Conservation (phyloP, 2,888 invertebrate genomes). For the Napeogenes inachia region DNA sequence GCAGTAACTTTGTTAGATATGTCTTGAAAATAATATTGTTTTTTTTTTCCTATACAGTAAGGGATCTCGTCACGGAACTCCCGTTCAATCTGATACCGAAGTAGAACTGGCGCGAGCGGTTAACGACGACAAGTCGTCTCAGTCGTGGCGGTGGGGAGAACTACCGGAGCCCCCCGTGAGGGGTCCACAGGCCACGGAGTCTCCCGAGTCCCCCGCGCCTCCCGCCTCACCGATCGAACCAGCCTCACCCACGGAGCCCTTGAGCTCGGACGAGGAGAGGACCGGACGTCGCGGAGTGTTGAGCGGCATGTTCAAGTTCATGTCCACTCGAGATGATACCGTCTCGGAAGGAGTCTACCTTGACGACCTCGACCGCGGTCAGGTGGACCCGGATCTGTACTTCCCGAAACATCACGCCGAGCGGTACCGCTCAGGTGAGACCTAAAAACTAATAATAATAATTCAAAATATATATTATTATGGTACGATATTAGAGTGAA, state of each 20-base stretch:
- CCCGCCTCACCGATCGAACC: constrained; percentile 50
- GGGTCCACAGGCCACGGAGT: constrained; percentile 40
- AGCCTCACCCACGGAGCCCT: constrained; percentile 60
- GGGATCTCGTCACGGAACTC: constrained; percentile 86
- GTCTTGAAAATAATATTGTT: background rate
- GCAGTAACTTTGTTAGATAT: no score
- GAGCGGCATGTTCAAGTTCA: constrained; percentile 95
- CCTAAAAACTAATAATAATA: background rate
- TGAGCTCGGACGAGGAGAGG: constrained; percentile 74
- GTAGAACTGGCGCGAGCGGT: constrained; percentile 82
- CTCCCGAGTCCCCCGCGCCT: constrained; percentile 45
- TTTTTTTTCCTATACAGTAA: constrained; percentile 35
- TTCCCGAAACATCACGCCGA: constrained; percentile 86
- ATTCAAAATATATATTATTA: no score
- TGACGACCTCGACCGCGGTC: constrained; percentile 92
- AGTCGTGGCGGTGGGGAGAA: constrained; percentile 95
- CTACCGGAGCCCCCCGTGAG: constrained; percentile 80
- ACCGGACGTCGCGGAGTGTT: constrained; percentile 82
- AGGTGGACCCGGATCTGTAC: constrained; percentile 94
- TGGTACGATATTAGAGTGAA: background rate
- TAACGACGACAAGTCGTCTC: constrained; percentile 73
- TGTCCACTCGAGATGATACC: constrained; percentile 75
- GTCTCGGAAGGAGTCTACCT: constrained; percentile 91
- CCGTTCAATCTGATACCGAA: constrained; percentile 96
- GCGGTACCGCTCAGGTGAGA: constrained; percentile 61